A percentile compares a stretch with the other conserved stretches of the same genome.
Evolutionary conservation across 1,140 invertebrate genomes (phyloP).

Genomic region (Melanaphis sacchari): DNA sequence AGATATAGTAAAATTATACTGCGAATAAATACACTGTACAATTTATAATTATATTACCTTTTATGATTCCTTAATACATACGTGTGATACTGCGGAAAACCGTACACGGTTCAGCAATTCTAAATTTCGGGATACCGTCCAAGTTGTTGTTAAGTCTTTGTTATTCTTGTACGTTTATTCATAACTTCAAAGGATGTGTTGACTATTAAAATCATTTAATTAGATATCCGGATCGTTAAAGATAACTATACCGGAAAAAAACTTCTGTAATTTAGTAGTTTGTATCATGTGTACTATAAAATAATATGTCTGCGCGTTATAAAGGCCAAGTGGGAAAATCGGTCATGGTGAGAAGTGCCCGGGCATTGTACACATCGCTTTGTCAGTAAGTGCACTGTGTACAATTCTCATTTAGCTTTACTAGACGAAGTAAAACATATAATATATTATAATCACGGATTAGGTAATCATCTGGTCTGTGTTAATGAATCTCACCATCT

Average conservation of each 20-base stretch:
- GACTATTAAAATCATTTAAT: slow-evolving; percentile 24
- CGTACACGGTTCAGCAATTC: background rate
- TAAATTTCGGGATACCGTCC: slow-evolving; percentile 17
- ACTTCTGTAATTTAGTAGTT: background rate
- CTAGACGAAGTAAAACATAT: background rate
- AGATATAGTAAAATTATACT: background rate
- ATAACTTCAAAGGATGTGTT: slow-evolving; percentile 37
- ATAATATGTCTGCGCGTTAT: background rate
- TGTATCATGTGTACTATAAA: background rate
- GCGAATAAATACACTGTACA: background rate
- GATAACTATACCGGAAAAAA: slow-evolving; percentile 30
- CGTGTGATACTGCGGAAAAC: background rate
- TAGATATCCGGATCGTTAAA: slow-evolving; percentile 40
- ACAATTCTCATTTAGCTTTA: background rate
- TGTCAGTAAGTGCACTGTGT: background rate
- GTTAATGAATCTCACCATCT: background rate
- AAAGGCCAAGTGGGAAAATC: slow-evolving; percentile 9
- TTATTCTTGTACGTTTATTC: slow-evolving; percentile 16
- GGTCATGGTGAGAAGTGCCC: background rate
- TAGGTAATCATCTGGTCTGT: background rate
- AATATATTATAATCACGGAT: background rate
- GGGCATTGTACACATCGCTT: background rate
- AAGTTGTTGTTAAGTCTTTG: background rate
- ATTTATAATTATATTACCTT: background rate
- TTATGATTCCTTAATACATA: background rate